Base-by-base conservation (phyloP, 2,113 vertebrate genomes). In the Aphyosemion australe region DNA sequence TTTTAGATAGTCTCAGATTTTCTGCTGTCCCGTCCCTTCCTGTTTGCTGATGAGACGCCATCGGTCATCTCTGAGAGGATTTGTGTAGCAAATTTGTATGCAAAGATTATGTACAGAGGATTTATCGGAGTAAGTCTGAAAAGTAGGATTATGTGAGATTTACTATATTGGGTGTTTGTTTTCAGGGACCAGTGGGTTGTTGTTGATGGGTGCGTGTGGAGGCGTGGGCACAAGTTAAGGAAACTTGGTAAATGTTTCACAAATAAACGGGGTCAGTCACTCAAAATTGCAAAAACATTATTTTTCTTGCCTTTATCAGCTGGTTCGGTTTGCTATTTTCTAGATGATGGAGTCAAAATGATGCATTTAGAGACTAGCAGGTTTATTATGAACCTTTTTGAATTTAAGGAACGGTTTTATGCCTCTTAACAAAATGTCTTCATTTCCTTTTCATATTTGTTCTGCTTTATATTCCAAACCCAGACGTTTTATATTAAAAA, bases 121-220 rank as follows among this genome's bases (percentile, higher is more conserved):
- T 80, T 60, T 67, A 55, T 69, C 69, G 9, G 65, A 47, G n/a
- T 51, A 32, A 62, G 49, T 74, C 8, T 69, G 64, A 51, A 48
- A 37, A 58, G 47, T 62, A 15, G 73, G 76, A 64, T 63, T 51
- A 48, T 43, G 60, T 43, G 60, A 61, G 57, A 48, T 37, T 65
- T 57, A 14, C 20, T 8, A 43, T 37, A 11, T 12, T 43, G 37
- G 48, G 56, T 73, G 58, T 69, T 49, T 54, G 46, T 64, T 72
- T 60, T 87, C 79, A 83, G 82, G 87, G 84, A 85, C 82, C 80
- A 76, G 74, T 71, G 9, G 14, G 14, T 77, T 71, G 79, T 62
- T n/a, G 13, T 31, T 41, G 41, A 59, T 59, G 12, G 3, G 43
- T 75, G 47, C 26, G 31, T 74, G 21, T 60, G 41, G 1, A 11